These are phyloP conservation scores for Brachionus rotundiformis DNA, from an alignment of 1,140 invertebrate genomes.

Conservation along the genomic window DNA sequence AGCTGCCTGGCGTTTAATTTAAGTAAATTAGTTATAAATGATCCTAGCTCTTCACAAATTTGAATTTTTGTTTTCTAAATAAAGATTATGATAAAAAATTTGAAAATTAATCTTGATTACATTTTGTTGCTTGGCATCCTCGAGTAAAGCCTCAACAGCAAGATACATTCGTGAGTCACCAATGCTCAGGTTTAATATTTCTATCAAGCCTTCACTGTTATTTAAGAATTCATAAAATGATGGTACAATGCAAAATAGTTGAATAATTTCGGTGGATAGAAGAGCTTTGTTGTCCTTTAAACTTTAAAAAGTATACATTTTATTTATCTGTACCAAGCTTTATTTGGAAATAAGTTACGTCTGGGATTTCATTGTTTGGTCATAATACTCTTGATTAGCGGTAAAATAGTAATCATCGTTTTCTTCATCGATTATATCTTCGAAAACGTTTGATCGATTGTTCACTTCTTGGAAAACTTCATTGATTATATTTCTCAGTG, in stretches of 20 bases:
- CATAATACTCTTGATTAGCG: neutral
- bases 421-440: constrained; percentile 28
- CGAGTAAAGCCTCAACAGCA: neutral
- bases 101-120: neutral
- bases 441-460: neutral
- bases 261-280: constrained; percentile 28
- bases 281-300: constrained; percentile 45
- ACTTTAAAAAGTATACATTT: neutral
- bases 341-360: neutral
- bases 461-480: neutral
- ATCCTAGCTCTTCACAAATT: constrained; percentile 35
- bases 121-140: constrained; percentile 24
- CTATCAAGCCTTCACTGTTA: neutral
- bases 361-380: constrained; percentile 12
- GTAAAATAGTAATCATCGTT: neutral
- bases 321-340: neutral
- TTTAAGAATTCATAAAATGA: constrained; percentile 34
- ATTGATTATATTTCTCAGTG: constrained; percentile 11
- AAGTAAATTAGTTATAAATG: constrained; percentile 32
- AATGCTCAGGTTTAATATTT: constrained; percentile 36
- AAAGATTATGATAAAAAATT: neutral
- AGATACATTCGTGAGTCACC: constrained; percentile 28
- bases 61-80: constrained; percentile 37
- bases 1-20: constrained; percentile 36
- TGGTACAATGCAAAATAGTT: constrained; percentile 37